Conservation (phyloP, 2,797 vertebrate genomes). For the Rhabdomys pumilio region DNA sequence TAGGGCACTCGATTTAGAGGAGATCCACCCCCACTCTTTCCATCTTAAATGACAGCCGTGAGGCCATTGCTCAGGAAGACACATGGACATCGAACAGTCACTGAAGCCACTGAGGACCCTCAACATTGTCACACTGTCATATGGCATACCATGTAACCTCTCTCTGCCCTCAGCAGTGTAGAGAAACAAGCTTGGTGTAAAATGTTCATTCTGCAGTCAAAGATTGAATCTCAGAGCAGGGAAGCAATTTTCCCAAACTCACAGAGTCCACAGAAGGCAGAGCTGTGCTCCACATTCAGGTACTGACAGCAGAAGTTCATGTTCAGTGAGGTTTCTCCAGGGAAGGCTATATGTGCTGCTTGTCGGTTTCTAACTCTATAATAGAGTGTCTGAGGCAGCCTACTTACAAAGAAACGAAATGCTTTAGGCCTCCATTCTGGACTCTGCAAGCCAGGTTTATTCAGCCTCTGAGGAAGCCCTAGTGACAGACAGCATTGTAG, state of each 20-base stretch:
- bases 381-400: neutral
- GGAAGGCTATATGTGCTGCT: neutral
- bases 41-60: neutral
- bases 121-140: neutral
- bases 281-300: neutral
- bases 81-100: neutral
- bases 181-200: neutral
- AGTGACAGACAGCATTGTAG: neutral
- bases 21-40: neutral
- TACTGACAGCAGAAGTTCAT: neutral
- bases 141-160: neutral
- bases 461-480: neutral
- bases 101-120: neutral
- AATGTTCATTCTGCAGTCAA: neutral
- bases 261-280: neutral
- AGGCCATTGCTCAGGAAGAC: constrained; percentile 4
- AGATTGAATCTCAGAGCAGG: neutral
- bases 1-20: neutral
- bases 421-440: neutral
- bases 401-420: neutral
- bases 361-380: neutral
- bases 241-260: neutral
- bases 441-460: neutral
- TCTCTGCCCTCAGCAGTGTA: neutral
- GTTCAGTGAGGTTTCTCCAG: neutral